Evolutionary conservation across 2,888 invertebrate species (phyloP), one percentile per base, ranked within the genome.

Genomic region (Acutogordius australiensis): DNA sequence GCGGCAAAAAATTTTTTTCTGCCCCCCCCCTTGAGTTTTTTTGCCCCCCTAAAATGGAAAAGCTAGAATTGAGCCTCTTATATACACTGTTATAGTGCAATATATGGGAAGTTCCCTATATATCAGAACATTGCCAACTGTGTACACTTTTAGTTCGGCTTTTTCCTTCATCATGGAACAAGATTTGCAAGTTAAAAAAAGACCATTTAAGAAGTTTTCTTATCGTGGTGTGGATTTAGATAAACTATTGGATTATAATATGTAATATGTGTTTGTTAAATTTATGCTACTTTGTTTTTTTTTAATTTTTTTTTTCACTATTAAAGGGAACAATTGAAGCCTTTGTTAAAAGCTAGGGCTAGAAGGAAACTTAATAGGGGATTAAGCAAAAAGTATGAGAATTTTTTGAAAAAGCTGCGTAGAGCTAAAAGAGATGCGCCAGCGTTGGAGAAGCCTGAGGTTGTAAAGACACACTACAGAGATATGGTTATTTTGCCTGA

Each of bases 401-500:
- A 90, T 29, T 76, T 97, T 61, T 82, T 97, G 60, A 90, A 90
- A 75, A 87, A 90, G 71, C 76, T 97, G 67, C 80, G 91, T 62
- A 90, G 91, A 72, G 75, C 74, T 61, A 75, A 75, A 68, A 74
- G 74, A 61, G 68, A 68, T 60, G 88, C 90, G 2, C 86, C 85
- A 1, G 85, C 84, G 67, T 81, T 88, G 76, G 94, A 97, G 74
- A 97, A 97, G 71, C 97, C 97, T 45, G 85, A 90, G 73, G 85
- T 87, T 65, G 91, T 97, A 0, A 97, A 97, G 75, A 97, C 94
- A 8, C 97, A 97, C 75, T 77, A 97, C 67, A 79, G 94, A 65
- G 87, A 97, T 75, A 97, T 94, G 91, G 85, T 97, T 70, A 84
- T 97, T 70, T 82, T 97, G n/a, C 97, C 94, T 13, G 94, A 97